Conservation (phyloP, 1,140 invertebrate genomes). For the Zaprionus camerounensis region DNA sequence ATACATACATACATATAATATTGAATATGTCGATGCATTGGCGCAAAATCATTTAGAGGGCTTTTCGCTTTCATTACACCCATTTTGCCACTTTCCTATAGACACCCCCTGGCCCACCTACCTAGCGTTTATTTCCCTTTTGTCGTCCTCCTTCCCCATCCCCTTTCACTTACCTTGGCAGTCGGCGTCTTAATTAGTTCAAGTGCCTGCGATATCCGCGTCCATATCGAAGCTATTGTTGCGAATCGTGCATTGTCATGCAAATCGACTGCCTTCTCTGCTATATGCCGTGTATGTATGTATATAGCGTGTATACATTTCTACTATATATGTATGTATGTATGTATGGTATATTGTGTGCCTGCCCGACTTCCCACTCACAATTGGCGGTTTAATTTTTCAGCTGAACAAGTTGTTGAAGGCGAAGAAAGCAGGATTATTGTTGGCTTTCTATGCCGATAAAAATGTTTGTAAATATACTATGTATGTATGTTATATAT, state of each 20-base stretch:
- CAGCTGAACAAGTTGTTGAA: neutral
- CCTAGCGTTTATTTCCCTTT: neutral
- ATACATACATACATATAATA: neutral
- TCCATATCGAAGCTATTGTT: conserved; percentile 1
- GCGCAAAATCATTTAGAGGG: conserved; percentile 49
- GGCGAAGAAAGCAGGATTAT: neutral
- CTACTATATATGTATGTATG: neutral
- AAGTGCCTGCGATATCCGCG: conserved; percentile 39
- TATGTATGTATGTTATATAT: too few relatives aligned
- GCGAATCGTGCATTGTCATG: conserved; percentile 5
- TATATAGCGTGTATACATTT: neutral
- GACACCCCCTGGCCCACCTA: neutral
- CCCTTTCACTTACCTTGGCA: conserved; percentile 28
- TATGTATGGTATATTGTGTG: neutral
- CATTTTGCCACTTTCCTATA: neutral
- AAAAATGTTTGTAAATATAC: too few relatives aligned
- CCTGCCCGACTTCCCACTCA: neutral
- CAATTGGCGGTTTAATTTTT: neutral
- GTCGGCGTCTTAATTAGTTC: conserved; percentile 53
- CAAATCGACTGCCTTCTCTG: neutral
- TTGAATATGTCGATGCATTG: conserved; percentile 5
- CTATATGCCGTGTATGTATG: too few relatives aligned
- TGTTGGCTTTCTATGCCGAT: neutral
- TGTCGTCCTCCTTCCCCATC: neutral
- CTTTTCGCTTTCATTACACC: conserved; percentile 41